These are phyloP conservation scores for Venturia canescens DNA, from an alignment of 1,140 invertebrate species.

Conservation along the genomic window DNA sequence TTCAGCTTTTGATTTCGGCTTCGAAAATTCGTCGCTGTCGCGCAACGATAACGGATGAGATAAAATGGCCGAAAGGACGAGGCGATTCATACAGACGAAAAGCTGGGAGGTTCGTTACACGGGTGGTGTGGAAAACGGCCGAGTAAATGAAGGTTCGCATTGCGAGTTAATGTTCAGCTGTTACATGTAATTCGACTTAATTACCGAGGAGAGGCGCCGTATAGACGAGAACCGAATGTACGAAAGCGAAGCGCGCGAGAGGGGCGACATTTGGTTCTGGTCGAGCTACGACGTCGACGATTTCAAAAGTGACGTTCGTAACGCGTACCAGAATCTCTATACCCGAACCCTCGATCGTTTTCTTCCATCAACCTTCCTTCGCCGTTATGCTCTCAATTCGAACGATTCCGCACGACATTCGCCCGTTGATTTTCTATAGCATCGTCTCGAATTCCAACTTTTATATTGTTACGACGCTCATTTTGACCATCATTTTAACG, in stretches of 20 bases:
- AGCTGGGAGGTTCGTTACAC: constrained; percentile 50
- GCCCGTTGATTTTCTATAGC: constrained; percentile 40
- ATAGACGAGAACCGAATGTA: constrained; percentile 55
- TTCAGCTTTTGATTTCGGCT: neutral
- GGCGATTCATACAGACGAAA: constrained; percentile 54
- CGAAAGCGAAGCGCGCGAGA: constrained; percentile 65
- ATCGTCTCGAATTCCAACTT: neutral
- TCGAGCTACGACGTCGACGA: constrained; percentile 47
- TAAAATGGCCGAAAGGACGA: constrained; percentile 65
- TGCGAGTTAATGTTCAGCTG: constrained; percentile 77
- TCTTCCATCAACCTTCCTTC: constrained; percentile 31
- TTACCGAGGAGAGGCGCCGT: constrained; percentile 66
- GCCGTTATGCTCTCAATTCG: constrained; percentile 15
- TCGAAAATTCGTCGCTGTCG: constrained; percentile 7
- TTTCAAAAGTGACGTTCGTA: constrained; percentile 34
- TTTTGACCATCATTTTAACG: neutral
- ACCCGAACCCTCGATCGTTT: neutral
- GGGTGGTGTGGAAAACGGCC: constrained; percentile 70
- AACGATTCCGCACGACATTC: constrained; percentile 33
- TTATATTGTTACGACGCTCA: too few relatives aligned
- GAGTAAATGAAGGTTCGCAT: constrained; percentile 77
- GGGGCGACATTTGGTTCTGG: constrained; percentile 61
- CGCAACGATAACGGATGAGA: constrained; percentile 61
- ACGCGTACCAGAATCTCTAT: neutral
- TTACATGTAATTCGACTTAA: constrained; percentile 76